These are phyloP conservation scores for Apteryx owenii DNA, from an alignment of 2,113 vertebrate genomes.

Conservation along the genomic window DNA sequence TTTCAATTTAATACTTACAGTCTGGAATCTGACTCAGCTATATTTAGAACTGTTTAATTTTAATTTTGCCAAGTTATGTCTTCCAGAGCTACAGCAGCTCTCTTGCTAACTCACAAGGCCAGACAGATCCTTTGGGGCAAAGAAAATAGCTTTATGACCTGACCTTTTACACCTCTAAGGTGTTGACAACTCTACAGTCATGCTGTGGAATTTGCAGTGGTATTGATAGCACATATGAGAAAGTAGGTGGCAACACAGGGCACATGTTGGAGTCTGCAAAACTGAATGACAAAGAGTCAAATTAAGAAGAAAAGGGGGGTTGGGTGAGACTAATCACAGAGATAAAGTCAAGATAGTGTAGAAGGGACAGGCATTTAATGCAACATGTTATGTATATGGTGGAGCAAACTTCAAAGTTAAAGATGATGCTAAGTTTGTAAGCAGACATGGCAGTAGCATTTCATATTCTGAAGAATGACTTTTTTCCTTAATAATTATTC, in stretches of 20 bases:
- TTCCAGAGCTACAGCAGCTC: neutral
- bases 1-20: neutral
- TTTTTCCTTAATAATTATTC: neutral
- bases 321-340: neutral
- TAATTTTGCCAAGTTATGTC: neutral
- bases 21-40: neutral
- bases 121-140: neutral
- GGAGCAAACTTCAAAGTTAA: neutral
- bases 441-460: rapidly evolving
- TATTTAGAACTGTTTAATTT: neutral
- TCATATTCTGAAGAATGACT: neutral
- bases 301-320: neutral
- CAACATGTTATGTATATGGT: neutral
- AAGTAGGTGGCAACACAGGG: neutral
- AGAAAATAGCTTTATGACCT: neutral
- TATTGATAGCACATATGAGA: neutral
- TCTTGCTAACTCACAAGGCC: neutral
- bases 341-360: neutral
- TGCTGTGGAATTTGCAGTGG: neutral
- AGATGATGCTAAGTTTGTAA: neutral
- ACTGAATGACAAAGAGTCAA: neutral
- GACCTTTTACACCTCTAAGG: neutral
- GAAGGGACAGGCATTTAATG: neutral
- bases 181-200: neutral
- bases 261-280: neutral